Evolutionary conservation across 2,888 invertebrate species (phyloP), one percentile per base, ranked within the genome.

Genomic region (Pyrocoelia pectoralis): DNA sequence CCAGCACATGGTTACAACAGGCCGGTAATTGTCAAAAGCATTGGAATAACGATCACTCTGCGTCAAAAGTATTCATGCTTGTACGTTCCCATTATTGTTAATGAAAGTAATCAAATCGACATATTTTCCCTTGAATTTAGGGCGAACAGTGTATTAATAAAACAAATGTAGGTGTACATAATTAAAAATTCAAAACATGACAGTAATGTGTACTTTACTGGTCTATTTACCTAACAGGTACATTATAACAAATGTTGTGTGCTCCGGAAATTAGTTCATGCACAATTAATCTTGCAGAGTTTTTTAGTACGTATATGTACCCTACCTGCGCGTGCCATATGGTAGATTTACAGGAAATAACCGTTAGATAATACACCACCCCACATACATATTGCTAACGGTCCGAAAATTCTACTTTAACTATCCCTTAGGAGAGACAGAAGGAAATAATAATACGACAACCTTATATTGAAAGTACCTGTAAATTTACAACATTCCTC

Each of bases 261-360:
- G 12, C 29, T 56, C 61, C 61, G 61, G 61, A 61, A 52, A 61
- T 61, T 61, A 51, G 51, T 15, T 51, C 52, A 52, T 52, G 61
- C 51, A 56, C 61, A 61, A 61, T 61, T 61, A 61, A 51, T 53
- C 40, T 52, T 51, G 13, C 17, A 24, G 52, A 46, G 56, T 52
- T 56, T 19, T 59, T 49, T 49, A 49, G 24, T 5, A 6, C 29
- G 14, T 40, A n/a, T 28, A 51, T 14, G 41, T 15, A 61, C 61
- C 61, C 61, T 56, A 56, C 61, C 56, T 61, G 61, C 61, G 61
- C 61, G 61, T 61, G 61, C 61, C 61, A 61, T 61, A 61, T 61
- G 61, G 61, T 61, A 51, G 12, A 29, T 56, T 61, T 48, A 61
- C 61, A 61, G 61, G 61, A 61, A 56, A 61, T 61, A 61, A 61